Conservation (phyloP, 2,888 invertebrate genomes). For the Aquatica leii region DNA sequence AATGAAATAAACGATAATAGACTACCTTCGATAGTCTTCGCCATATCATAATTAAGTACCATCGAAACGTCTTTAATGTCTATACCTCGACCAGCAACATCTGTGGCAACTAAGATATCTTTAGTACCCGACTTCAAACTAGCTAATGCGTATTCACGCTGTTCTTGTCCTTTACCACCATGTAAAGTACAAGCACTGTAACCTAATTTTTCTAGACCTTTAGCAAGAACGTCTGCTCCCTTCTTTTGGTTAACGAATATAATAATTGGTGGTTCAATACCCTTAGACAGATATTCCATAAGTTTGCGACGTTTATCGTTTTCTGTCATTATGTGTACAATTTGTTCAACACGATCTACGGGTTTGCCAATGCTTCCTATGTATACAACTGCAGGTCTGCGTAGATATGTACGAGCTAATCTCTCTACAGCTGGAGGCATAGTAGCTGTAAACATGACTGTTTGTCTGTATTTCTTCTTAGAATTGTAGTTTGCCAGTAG, state of each 20-base stretch:
- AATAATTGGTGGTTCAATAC: conserved; percentile 96
- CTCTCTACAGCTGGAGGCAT: conserved; percentile 99
- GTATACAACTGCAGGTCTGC: conserved; percentile 95
- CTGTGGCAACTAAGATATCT: conserved; percentile 98
- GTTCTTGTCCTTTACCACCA: conserved; percentile 99
- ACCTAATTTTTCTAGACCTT: conserved; percentile 95
- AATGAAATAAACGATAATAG: background rate
- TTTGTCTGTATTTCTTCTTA: conserved; percentile 97
- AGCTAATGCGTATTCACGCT: conserved; percentile 97
- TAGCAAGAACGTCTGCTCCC: conserved; percentile 97
- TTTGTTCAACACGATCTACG: conserved; percentile 96
- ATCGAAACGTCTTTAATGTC: conserved; percentile 99
- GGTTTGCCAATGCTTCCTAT: conserved; percentile 96
- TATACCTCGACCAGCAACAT: conserved; percentile 99
- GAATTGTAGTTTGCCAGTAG: conserved; percentile 93
- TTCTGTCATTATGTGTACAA: conserved; percentile 94
- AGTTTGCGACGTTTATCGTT: conserved; percentile 96
- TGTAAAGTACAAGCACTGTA: conserved; percentile 97
- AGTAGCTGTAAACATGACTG: conserved; percentile 99
- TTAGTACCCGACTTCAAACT: conserved; percentile 95
- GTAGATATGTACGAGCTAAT: conserved; percentile 90
- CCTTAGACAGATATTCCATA: conserved; percentile 88
- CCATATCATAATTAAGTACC: conserved; percentile 99
- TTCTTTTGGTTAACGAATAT: conserved; percentile 99
- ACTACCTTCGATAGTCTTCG: conserved; percentile 92